Evolutionary conservation across 2,888 invertebrate species (phyloP).

Genomic region (Portevinia maculata): DNA sequence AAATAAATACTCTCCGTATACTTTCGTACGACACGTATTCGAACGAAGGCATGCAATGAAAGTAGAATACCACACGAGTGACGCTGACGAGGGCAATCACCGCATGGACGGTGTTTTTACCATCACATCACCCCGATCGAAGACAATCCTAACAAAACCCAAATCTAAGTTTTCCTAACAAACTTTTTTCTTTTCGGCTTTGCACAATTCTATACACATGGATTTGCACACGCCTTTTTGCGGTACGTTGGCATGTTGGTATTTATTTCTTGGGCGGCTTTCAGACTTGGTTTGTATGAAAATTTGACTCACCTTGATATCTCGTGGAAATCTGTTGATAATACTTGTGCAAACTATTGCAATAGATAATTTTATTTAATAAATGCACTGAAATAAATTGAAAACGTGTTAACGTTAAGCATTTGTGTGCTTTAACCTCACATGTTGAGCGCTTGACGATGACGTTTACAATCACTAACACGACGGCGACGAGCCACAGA

Average conservation of each 20-base stretch:
- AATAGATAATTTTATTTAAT: constrained; percentile 21
- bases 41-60: constrained; percentile 23
- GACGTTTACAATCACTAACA: constrained; percentile 57
- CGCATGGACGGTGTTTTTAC: constrained; percentile 28
- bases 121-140: constrained; percentile 10
- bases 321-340: constrained; percentile 8
- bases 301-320: constrained; percentile 29
- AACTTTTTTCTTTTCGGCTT: background rate
- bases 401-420: constrained; percentile 73
- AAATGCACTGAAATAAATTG: constrained; percentile 51
- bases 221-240: constrained; percentile 55
- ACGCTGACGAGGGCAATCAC: constrained; percentile 50
- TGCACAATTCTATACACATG: constrained; percentile 32
- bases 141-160: background rate
- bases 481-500: constrained; percentile 47
- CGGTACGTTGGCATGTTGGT: constrained; percentile 29
- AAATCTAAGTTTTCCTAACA: background rate
- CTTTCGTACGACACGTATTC: constrained; percentile 45
- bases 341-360: constrained; percentile 2
- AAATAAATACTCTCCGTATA: no score
- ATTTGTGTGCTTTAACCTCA: constrained; percentile 80
- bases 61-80: constrained; percentile 23
- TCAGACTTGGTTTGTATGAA: background rate
- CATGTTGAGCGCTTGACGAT: constrained; percentile 78
- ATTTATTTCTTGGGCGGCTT: background rate